These are phyloP conservation scores for Thamnophis elegans DNA, from an alignment of 2,797 vertebrate genomes.

Conservation along the genomic window DNA sequence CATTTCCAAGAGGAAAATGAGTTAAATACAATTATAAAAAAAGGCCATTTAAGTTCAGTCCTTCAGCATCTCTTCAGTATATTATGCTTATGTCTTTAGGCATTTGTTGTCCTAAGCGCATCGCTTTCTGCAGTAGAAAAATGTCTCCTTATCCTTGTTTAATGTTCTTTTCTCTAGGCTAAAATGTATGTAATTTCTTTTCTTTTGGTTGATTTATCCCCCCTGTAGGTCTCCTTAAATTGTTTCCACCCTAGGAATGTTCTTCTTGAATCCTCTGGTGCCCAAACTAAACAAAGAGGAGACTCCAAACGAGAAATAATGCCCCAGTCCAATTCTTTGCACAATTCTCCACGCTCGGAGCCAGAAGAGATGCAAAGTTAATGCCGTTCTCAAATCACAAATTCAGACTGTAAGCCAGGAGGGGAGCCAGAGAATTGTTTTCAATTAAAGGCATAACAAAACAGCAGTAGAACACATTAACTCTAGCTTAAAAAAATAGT, in stretches of 20 bases:
- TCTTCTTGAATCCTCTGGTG: not conserved
- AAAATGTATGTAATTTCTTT: not conserved
- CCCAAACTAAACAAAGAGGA: not conserved
- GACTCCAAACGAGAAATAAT: not conserved
- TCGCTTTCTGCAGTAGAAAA: not conserved
- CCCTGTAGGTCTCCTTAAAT: not conserved
- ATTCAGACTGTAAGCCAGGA: not conserved
- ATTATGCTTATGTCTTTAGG: not conserved
- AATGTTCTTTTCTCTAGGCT: not conserved
- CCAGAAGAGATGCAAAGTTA: not conserved
- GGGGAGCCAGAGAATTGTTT: not conserved
- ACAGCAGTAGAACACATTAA: not conserved
- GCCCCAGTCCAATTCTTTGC: not conserved
- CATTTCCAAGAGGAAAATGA: not conserved
- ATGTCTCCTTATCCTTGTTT: not conserved
- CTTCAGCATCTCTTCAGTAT: not conserved
- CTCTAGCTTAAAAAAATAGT: not conserved
- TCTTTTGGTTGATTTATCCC: not conserved
- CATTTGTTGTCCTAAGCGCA: not conserved
- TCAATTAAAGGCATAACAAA: constrained; percentile 1
- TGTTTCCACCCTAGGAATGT: not conserved
- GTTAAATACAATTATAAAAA: not conserved
- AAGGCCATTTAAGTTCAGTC: not conserved
- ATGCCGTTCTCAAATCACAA: not conserved
- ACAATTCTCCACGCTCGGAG: not conserved